Evolutionary conservation across 2,113 vertebrate species (phyloP).

Genomic region (Dicentrarchus labrax): DNA sequence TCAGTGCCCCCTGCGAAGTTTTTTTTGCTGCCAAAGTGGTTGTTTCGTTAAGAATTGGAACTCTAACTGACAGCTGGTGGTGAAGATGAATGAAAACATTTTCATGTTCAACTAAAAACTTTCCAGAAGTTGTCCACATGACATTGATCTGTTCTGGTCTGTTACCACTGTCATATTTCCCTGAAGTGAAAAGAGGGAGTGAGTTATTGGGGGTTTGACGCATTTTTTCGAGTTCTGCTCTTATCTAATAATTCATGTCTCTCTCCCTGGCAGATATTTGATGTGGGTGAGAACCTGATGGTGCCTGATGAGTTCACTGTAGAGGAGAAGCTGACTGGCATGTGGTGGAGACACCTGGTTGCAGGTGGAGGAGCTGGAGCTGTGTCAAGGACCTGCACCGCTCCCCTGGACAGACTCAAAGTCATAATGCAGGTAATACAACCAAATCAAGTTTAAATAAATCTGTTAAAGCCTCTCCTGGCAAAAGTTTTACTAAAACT

Average conservation of each 20-base stretch:
- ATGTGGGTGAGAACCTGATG: slow-evolving; percentile 95
- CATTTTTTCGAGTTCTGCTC: background rate
- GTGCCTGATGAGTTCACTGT: slow-evolving; percentile 97
- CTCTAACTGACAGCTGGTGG: too few species aligned
- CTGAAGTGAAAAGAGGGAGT: too few species aligned
- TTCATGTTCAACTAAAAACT: background rate
- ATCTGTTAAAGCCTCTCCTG: background rate
- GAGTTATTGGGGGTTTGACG: background rate
- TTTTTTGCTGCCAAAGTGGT: background rate
- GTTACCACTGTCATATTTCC: background rate
- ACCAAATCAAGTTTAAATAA: too few species aligned
- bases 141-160: too few species aligned
- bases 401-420: slow-evolving; percentile 96
- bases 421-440: slow-evolving; percentile 95
- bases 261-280: slow-evolving; percentile 89
- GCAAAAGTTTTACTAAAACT: background rate
- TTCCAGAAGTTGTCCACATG: background rate
- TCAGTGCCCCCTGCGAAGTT: background rate
- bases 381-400: slow-evolving; percentile 94
- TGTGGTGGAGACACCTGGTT: slow-evolving; percentile 98
- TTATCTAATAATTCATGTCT: background rate
- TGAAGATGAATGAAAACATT: background rate
- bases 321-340: slow-evolving; percentile 94
- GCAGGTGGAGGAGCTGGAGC: slow-evolving; percentile 96
- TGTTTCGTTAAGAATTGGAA: background rate